These are phyloP conservation scores for Apis mellifera DNA, from an alignment of 1,140 invertebrate genomes.

Conservation along the genomic window DNA sequence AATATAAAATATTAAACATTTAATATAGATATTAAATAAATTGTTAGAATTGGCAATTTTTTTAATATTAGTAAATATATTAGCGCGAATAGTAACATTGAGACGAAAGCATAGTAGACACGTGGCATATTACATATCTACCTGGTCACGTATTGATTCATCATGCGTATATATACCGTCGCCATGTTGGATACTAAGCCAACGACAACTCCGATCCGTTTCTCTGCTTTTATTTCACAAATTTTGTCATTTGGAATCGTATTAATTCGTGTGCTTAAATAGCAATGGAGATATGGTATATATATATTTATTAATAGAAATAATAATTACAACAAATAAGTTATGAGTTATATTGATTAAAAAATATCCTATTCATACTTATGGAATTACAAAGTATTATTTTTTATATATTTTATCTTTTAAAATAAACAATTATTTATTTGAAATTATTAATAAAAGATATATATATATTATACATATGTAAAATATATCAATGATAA, in stretches of 20 bases:
- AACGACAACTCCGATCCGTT: conserved; percentile 55
- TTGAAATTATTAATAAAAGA: neutral
- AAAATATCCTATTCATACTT: neutral
- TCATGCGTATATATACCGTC: conserved; percentile 50
- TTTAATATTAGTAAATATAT: neutral
- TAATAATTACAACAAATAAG: neutral
- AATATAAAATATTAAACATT: neutral
- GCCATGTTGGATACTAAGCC: conserved; percentile 67
- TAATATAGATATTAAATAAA: too few species aligned
- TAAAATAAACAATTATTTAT: neutral
- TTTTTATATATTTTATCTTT: neutral
- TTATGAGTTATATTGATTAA: neutral
- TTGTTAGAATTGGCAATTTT: neutral
- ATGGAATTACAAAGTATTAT: neutral
- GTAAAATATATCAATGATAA: neutral
- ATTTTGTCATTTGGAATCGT: conserved; percentile 62
- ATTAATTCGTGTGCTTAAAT: conserved; percentile 65
- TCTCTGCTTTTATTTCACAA: conserved; percentile 61
- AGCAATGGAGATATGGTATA: conserved; percentile 65
- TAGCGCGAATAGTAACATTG: conserved; percentile 4
- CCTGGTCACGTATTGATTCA: conserved; percentile 68
- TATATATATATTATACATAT: neutral
- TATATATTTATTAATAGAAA: neutral
- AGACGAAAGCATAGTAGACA: conserved; percentile 61
- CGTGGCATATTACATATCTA: conserved; percentile 65